phyloP scores from a whole-genome alignment of 2,797 vertebrate genomes.

The Darevskia mixta region DNA sequence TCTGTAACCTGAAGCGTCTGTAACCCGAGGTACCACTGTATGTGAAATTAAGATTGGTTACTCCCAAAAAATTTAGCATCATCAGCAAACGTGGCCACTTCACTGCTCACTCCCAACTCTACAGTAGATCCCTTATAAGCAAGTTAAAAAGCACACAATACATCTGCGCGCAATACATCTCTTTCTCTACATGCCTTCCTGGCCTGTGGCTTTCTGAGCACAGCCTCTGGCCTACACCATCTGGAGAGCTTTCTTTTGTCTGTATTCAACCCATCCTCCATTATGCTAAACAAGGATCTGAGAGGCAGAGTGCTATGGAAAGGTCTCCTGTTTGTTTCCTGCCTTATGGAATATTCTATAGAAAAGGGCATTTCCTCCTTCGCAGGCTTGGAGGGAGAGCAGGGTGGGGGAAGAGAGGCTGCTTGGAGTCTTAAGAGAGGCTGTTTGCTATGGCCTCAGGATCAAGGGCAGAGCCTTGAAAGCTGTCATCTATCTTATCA shows the following conservation, averaged over 20 bases:
- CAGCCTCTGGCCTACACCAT: neutral
- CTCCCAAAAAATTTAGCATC: no score
- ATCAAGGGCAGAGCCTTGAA: neutral
- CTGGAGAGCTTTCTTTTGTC: neutral
- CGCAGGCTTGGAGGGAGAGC: constrained; percentile 14
- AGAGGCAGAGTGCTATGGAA: neutral
- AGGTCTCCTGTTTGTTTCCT: constrained; percentile 62
- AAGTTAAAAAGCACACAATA: no score
- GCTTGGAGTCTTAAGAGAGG: neutral
- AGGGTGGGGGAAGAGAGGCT: neutral
- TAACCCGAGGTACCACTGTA: no score
- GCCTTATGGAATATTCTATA: constrained; percentile 64
- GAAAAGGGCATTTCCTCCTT: constrained; percentile 55
- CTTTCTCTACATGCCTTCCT: neutral
- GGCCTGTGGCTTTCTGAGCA: constrained; percentile 1
- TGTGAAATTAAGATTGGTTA: no score
- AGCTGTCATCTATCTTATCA: neutral
- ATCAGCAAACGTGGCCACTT: no score
- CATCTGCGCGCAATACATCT: neutral
- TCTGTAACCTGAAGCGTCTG: no score
- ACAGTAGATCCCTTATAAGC: no score
- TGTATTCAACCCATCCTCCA: neutral
- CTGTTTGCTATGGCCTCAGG: neutral
- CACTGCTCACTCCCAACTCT: no score
- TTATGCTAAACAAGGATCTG: neutral